phyloP scores from a whole-genome alignment of 2,797 vertebrate genomes.

The Pelodytes ibericus region DNA sequence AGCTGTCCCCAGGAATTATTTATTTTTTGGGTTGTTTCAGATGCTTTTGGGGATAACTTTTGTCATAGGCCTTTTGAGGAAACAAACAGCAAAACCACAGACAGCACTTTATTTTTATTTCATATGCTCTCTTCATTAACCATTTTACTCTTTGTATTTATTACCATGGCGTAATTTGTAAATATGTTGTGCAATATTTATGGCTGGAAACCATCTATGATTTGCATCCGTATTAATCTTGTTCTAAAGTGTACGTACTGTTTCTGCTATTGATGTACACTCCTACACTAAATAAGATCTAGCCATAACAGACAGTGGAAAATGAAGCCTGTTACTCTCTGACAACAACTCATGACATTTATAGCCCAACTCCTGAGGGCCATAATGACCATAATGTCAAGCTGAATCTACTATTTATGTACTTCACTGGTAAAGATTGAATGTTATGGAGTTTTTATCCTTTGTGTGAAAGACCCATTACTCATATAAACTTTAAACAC shows the following conservation, averaged over 20 bases:
- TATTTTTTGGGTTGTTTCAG: neutral
- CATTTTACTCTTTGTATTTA: neutral
- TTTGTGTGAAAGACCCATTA: conserved; percentile 63
- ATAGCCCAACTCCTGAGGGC: conserved; percentile 64
- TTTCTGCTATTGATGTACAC: conserved; percentile 23
- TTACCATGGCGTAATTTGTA: no score
- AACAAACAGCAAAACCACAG: neutral
- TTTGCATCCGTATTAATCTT: conserved; percentile 6
- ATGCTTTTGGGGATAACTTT: neutral
- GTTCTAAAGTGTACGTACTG: conserved; percentile 21
- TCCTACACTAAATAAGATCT: conserved; percentile 31
- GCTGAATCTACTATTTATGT: conserved; percentile 68
- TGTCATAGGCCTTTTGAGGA: neutral
- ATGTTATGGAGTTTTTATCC: conserved; percentile 64
- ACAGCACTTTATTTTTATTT: neutral
- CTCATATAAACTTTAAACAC: conserved; percentile 62
- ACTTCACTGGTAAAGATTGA: conserved; percentile 60
- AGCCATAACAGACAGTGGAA: conserved; percentile 41
- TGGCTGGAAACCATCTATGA: conserved; percentile 12
- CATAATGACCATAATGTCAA: conserved; percentile 70
- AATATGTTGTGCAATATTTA: conserved; percentile 16
- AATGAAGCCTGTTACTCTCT: conserved; percentile 63
- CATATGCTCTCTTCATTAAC: neutral
- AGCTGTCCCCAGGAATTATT: neutral
- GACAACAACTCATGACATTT: conserved; percentile 68